Conservation (phyloP, 2,797 vertebrate genomes). For the Pangasius sanitwongsei region DNA sequence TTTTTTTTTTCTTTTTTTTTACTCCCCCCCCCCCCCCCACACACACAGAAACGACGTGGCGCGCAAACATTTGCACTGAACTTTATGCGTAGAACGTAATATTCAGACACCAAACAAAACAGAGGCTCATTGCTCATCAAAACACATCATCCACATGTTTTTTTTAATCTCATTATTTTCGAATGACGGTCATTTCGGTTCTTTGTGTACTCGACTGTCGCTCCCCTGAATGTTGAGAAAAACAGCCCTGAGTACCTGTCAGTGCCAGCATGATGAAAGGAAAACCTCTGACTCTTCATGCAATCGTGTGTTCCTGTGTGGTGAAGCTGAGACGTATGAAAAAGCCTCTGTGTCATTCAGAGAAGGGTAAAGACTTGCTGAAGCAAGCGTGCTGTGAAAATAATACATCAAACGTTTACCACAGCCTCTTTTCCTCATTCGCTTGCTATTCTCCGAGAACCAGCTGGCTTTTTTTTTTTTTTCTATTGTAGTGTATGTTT, state of each 20-base stretch:
- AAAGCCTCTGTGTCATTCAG: constrained; percentile 57
- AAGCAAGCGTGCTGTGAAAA: constrained; percentile 54
- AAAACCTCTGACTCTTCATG: neutral
- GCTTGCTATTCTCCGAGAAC: neutral
- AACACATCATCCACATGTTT: neutral
- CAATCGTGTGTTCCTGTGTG: too few relatives aligned
- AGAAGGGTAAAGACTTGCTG: constrained; percentile 58
- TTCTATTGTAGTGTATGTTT: neutral
- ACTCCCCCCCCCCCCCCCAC: too few relatives aligned
- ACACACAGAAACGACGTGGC: too few relatives aligned
- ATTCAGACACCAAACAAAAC: neutral
- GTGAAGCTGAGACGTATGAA: constrained; percentile 38
- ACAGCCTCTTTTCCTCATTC: constrained; percentile 5
- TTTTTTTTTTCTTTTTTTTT: too few relatives aligned
- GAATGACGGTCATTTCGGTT: neutral
- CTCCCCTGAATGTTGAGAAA: too few relatives aligned
- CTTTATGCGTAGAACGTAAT: neutral
- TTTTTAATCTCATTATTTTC: neutral
- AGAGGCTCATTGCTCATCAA: neutral
- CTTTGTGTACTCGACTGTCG: neutral
- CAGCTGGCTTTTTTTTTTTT: constrained; percentile 17
- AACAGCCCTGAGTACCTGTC: neutral
- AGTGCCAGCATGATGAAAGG: neutral
- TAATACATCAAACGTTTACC: constrained; percentile 24
- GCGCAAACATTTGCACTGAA: neutral